Conservation (phyloP, 2,797 vertebrate genomes). For the Taenioides sp. region DNA sequence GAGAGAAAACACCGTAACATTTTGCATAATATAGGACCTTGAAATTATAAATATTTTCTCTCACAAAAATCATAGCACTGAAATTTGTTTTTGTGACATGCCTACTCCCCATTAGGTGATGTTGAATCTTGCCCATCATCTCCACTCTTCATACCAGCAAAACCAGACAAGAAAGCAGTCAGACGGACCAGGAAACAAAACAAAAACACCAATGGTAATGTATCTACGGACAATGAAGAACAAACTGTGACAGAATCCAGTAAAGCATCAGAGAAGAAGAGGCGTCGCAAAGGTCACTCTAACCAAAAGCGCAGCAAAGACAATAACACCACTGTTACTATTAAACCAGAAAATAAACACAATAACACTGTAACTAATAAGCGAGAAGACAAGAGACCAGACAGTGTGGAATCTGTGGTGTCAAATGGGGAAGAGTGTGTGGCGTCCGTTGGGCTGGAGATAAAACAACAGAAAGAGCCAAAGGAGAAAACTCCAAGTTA, state of each 20-base stretch:
- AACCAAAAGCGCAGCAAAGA: constrained; percentile 46
- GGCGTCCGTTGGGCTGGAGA: background rate
- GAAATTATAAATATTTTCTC: too few relatives aligned
- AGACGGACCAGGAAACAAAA: constrained; percentile 53
- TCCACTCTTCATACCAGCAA: constrained; percentile 74
- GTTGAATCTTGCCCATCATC: constrained; percentile 69
- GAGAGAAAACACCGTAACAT: too few relatives aligned
- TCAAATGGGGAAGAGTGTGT: constrained; percentile 14
- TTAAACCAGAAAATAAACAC: constrained; percentile 23
- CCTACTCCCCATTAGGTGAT: constrained; percentile 43
- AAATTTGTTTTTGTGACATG: too few relatives aligned
- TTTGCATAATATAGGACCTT: too few relatives aligned
- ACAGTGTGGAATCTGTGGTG: constrained; percentile 31
- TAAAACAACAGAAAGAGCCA: background rate
- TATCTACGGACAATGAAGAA: constrained; percentile 75
- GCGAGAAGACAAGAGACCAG: constrained; percentile 25
- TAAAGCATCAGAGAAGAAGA: constrained; percentile 57
- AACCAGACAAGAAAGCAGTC: constrained; percentile 55
- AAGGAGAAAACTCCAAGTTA: background rate
- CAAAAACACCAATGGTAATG: constrained; percentile 40
- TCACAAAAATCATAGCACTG: too few relatives aligned
- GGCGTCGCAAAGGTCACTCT: constrained; percentile 51
- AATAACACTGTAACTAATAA: constrained; percentile 25
- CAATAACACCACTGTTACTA: constrained; percentile 22
- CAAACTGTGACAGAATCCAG: constrained; percentile 32